Evolutionary conservation across 2,797 vertebrate species (phyloP), one percentile per base, ranked within the genome.

Genomic region (Artibeus jamaicensis): DNA sequence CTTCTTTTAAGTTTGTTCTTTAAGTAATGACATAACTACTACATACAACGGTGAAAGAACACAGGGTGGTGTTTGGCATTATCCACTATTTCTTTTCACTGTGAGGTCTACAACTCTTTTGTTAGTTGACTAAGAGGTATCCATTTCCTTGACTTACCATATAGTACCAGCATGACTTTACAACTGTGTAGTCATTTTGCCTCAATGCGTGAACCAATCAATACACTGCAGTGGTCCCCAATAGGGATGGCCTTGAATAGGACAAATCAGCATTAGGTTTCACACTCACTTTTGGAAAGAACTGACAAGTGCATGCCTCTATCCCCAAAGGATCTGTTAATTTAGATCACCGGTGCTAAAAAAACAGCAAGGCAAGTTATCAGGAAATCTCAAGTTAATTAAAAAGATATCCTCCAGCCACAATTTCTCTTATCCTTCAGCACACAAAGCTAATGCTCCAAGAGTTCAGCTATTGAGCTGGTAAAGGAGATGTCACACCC

Each of bases 321-420:
- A 46, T 79, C 83, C 76, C 86, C 78, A 95, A 68, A 5, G 93
- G 39, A 95, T 89, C 82, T 96, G 78, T 87, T 96, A 92, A 2
- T 95, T 98, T 95, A 88, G 65, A 96, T 97, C 86, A 97, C 86
- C 26, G 78, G 96, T 79, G 16, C 10, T 50, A 77, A 74, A 95
- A 90, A 93, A 65, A 9, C 24, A 93, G 94, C 96, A 97, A 91
- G 74, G 89, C 68, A 95, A 65, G 34, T 73, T 96, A 95, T 77
- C 85, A 96, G 46, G 92, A 97, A 97, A 98, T 96, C 86, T 89
- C 55, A 39, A 97, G 93, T 88, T 96, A 97, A 98, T 97, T 68
- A 74, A 65, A 95, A 81, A 95, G 44, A 88, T 93, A 34, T 96
- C 86, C 74, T 97, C 68, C 50, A 98, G 92, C 50, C 71, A 94